Evolutionary conservation across 2,888 invertebrate species (phyloP), one percentile per base, ranked within the genome.

Genomic region (Sarcophaga rosellei): DNA sequence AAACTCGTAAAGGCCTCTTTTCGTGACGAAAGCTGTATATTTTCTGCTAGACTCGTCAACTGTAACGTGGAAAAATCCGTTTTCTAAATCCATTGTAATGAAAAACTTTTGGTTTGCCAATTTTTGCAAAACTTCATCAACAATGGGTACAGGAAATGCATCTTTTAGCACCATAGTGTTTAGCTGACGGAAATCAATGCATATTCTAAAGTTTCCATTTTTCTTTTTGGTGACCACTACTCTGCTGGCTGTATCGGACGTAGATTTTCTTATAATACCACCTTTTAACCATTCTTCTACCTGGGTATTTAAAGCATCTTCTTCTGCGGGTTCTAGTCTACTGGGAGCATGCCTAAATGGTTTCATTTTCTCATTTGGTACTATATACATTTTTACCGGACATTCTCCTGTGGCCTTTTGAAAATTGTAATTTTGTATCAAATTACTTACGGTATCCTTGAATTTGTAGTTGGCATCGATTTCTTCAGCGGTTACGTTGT

Each of bases 351-450:
- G 53, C 57, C 69, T 70, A n/a, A 70, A 70, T 17, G 53, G 69
- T 70, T 57, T 70, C 0, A 70, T 70, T 44, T 57, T 70, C 57
- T 70, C 69, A 10, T 57, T 70, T 15, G 69, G 69, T 15, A 53
- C 12, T 69, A 69, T 69, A 23, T 53, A 25, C 69, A 70, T 70
- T 25, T 53, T 57, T 17, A 53, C 17, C 3, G 74, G 61, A 5
- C 44, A 47, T 74, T 53, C 68, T 17, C 57, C 59, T 53, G 68
- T 59, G 4, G 23, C n/a, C 68, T 82, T 59, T 25, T 17, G 21
- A 66, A 68, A 44, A 82, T 73, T 12, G 83, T 62, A 57, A 17
- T 85, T 83, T 35, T 84, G 63, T 53, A 86, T 86, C 61, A 79
- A 78, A 17, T 62, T 78, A 74, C 85, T 85, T 80, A 69, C 63